A percentile compares a stretch with the other conserved stretches of the same genome.
phyloP scores from a whole-genome alignment of 2,797 vertebrate genomes.

The Avahi laniger region DNA sequence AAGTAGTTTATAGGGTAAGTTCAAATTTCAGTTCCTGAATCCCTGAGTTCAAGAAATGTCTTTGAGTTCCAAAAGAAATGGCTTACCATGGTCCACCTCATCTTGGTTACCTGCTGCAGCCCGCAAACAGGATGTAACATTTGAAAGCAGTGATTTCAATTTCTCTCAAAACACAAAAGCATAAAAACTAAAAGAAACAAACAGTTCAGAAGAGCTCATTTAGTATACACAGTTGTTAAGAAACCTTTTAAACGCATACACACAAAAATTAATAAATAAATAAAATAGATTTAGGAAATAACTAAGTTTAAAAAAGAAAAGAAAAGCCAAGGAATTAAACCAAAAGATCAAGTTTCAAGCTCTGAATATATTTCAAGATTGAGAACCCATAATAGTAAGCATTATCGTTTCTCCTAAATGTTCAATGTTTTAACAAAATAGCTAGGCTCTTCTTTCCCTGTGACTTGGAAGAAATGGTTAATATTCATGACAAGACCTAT shows the following conservation, averaged over 20 bases:
- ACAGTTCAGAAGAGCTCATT: not conserved
- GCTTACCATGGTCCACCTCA: not conserved
- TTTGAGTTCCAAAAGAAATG: slow-evolving; percentile 6
- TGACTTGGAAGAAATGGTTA: not conserved
- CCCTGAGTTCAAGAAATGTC: not conserved
- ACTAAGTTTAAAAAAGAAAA: not conserved
- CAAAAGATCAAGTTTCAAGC: not conserved
- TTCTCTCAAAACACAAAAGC: not conserved
- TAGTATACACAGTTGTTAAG: not conserved
- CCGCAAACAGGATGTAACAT: not conserved
- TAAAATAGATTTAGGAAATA: not conserved
- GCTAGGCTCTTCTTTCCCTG: not conserved
- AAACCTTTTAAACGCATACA: slow-evolving; percentile 6
- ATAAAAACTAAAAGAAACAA: not conserved
- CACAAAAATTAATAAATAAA: not conserved
- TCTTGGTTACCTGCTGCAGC: not conserved
- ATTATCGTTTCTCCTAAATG: not conserved
- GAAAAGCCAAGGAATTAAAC: not conserved
- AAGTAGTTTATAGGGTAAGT: not conserved
- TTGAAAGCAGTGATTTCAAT: slow-evolving; percentile 3
- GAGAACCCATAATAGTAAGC: not conserved
- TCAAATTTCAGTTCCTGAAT: slow-evolving; percentile 40
- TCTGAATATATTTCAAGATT: slow-evolving; percentile 30
- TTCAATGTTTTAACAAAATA: not conserved
- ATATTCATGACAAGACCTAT: not conserved